Percentiles rank a stretch among this genome's conserved stretches.
phyloP scores from a whole-genome alignment of 1,140 invertebrate genomes.

The Drosophila persimilis region DNA sequence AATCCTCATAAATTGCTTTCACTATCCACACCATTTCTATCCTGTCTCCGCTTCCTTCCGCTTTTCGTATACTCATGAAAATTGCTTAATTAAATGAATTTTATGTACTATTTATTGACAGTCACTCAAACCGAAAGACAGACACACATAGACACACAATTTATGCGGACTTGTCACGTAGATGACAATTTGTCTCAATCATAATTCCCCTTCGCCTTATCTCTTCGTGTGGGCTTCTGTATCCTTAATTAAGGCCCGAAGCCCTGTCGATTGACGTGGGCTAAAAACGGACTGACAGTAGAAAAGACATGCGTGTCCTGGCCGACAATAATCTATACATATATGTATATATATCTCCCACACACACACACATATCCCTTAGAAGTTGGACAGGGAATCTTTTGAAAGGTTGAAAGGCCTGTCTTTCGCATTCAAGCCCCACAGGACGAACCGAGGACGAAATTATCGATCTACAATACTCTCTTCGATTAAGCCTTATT shows the following conservation, averaged over 20 bases:
- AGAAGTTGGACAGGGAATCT: background rate
- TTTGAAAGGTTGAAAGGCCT: background rate
- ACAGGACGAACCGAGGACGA: too few species aligned
- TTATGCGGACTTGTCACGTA: constrained; percentile 73
- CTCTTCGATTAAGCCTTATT: too few species aligned
- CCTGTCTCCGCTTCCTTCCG: constrained; percentile 30
- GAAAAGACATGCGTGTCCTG: constrained; percentile 24
- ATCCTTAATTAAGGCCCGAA: constrained; percentile 65
- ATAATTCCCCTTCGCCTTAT: constrained; percentile 28
- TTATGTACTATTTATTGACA: constrained; percentile 69
- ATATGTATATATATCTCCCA: constrained; percentile 1
- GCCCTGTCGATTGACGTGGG: constrained; percentile 18
- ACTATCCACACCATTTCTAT: constrained; percentile 55
- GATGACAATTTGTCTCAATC: constrained; percentile 54
- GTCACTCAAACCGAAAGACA: constrained; percentile 48
- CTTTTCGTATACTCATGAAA: constrained; percentile 45
- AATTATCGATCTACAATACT: too few species aligned
- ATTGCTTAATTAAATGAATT: constrained; percentile 80
- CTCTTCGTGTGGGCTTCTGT: constrained; percentile 16
- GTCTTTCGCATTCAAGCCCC: background rate
- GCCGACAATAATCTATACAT: constrained; percentile 14
- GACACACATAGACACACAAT: constrained; percentile 14
- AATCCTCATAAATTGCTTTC: constrained; percentile 68
- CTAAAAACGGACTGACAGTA: constrained; percentile 29
- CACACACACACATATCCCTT: constrained; percentile 2